Evolutionary conservation across 2,797 vertebrate species (phyloP).

Genomic region (Pogoniulus pusillus): DNA sequence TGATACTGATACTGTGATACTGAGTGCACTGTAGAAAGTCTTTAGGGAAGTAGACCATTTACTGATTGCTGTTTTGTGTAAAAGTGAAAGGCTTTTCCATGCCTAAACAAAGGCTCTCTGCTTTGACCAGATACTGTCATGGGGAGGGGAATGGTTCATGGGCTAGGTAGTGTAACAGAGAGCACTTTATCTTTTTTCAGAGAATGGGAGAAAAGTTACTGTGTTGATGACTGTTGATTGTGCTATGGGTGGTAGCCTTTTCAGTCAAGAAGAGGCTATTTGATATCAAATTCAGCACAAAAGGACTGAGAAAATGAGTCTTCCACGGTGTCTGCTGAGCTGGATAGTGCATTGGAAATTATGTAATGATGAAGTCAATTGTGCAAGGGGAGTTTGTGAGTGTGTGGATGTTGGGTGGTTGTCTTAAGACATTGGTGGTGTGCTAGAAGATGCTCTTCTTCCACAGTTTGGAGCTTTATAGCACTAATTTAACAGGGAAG

Average conservation of each 20-base stretch:
- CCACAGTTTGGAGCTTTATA: not conserved
- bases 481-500: not conserved
- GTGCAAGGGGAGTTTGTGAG: not conserved
- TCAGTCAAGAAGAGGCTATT: not conserved
- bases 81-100: conserved; percentile 19
- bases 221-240: not conserved
- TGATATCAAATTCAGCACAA: not conserved
- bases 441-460: not conserved
- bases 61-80: conserved; percentile 13
- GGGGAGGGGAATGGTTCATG: not conserved
- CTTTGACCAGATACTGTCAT: not conserved
- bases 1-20: no score
- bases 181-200: not conserved
- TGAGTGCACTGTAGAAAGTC: not conserved
- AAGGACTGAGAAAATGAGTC: not conserved
- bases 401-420: not conserved
- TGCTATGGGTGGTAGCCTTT: not conserved
- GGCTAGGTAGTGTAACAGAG: not conserved
- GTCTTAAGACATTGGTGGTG: not conserved
- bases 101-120: not conserved
- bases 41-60: conserved; percentile 15
- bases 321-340: not conserved
- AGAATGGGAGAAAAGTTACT: not conserved
- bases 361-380: not conserved
- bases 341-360: not conserved